Evolutionary conservation across 2,888 invertebrate species (phyloP).

Genomic region (Diaphora mendica): DNA sequence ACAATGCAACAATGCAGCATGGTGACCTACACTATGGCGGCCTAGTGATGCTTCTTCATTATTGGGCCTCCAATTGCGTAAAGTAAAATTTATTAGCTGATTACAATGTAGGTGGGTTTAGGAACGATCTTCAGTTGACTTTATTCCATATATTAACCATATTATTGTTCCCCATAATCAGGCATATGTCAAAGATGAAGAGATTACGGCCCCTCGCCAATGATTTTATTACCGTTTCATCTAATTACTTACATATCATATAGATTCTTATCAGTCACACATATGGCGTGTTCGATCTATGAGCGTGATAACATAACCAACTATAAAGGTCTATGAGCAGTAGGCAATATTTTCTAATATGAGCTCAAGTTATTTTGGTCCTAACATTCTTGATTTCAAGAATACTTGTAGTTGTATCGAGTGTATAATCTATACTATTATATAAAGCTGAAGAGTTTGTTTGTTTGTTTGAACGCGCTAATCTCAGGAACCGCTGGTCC

Average conservation of each 20-base stretch:
- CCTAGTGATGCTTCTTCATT: too few species aligned
- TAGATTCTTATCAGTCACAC: constrained; percentile 73
- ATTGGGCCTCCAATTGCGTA: too few species aligned
- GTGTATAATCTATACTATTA: too few species aligned
- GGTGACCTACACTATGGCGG: too few species aligned
- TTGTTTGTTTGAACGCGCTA: too few species aligned
- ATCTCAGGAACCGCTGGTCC: too few species aligned
- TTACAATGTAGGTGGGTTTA: too few species aligned
- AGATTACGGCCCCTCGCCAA: constrained; percentile 68
- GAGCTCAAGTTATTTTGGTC: constrained; percentile 25
- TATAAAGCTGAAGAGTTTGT: too few species aligned
- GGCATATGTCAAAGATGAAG: constrained; percentile 52
- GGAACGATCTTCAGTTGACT: too few species aligned
- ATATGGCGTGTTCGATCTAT: constrained; percentile 69
- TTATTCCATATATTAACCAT: constrained; percentile 1
- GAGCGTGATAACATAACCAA: constrained; percentile 63
- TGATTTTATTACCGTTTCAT: constrained; percentile 82
- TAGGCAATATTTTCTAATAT: background rate
- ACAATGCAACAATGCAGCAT: too few species aligned
- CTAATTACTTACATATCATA: constrained; percentile 73
- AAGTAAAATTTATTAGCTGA: too few species aligned
- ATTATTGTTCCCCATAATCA: constrained; percentile 40
- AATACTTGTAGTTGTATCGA: background rate
- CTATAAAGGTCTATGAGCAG: constrained; percentile 24
- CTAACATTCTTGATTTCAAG: background rate